Evolutionary conservation across 2,888 invertebrate species (phyloP).

Genomic region (Hoplodrina blanda): DNA sequence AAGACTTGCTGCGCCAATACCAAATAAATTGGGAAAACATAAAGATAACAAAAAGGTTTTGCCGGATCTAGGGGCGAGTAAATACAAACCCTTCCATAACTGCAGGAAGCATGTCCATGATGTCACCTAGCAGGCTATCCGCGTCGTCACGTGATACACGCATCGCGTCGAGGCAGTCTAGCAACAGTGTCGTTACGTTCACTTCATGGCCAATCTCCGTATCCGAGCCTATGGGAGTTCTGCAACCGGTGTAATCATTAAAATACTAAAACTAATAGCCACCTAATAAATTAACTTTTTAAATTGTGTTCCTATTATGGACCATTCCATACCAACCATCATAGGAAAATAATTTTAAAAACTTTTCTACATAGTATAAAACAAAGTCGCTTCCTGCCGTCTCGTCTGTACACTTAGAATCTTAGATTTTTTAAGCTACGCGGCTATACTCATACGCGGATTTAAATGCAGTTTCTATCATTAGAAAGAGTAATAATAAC

Average conservation of each 20-base stretch:
- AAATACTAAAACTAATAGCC: not conserved
- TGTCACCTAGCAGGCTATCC: slow-evolving; percentile 73
- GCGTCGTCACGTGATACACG: slow-evolving; percentile 80
- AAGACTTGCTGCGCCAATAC: not conserved
- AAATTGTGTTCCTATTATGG: too few species aligned
- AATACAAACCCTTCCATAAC: slow-evolving; percentile 78
- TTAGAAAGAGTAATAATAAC: too few species aligned
- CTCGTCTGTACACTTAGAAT: too few species aligned
- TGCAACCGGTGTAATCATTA: slow-evolving; percentile 49
- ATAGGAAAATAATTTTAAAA: too few species aligned
- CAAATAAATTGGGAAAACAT: not conserved
- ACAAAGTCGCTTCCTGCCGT: too few species aligned
- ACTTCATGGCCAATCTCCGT: slow-evolving; percentile 71
- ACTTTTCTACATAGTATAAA: too few species aligned
- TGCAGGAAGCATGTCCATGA: slow-evolving; percentile 75
- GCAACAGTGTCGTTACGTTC: slow-evolving; percentile 79
- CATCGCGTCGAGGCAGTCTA: slow-evolving; percentile 83
- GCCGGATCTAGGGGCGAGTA: not conserved
- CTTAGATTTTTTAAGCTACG: too few species aligned
- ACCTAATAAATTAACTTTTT: too few species aligned
- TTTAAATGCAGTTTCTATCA: too few species aligned
- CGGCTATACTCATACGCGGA: too few species aligned
- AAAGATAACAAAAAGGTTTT: not conserved
- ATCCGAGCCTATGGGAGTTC: slow-evolving; percentile 77
- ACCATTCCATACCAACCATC: too few species aligned